These are phyloP conservation scores for Rhombomys opimus DNA, from an alignment of 2,113 vertebrate species.

Conservation along the genomic window DNA sequence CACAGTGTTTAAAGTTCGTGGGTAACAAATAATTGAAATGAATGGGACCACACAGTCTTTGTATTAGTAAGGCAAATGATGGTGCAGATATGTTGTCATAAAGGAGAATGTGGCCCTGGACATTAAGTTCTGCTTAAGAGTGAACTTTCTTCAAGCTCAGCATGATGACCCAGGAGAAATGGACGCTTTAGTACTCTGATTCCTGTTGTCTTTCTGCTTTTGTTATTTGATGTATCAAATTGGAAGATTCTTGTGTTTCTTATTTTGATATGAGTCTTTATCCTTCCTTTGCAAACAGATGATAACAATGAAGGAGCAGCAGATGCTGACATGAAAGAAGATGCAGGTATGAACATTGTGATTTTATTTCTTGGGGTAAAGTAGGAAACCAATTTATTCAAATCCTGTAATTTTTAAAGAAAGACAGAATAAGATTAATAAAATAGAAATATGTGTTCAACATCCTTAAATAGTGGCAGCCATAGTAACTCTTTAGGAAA, in stretches of 20 bases:
- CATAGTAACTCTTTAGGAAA: slow-evolving; percentile 14
- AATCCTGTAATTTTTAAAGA: not conserved
- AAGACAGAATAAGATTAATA: slow-evolving; percentile 41
- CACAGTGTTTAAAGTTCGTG: not conserved
- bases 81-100: not conserved
- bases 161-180: slow-evolving; percentile 13
- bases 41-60: not conserved
- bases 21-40: slow-evolving; percentile 25
- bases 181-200: not conserved
- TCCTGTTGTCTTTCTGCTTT: not conserved
- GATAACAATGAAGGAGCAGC: slow-evolving; percentile 83
- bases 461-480: slow-evolving; percentile 11
- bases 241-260: not conserved
- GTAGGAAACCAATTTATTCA: not conserved
- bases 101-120: not conserved
- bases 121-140: not conserved
- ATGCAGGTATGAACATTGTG: slow-evolving; percentile 82
- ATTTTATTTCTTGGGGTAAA: slow-evolving; percentile 46
- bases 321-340: slow-evolving; percentile 80
- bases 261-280: slow-evolving; percentile 23
- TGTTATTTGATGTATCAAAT: not conserved
- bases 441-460: slow-evolving; percentile 16
- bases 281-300: slow-evolving; percentile 71
- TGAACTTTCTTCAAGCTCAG: not conserved
- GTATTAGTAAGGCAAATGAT: slow-evolving; percentile 15